These are phyloP conservation scores for Heliconius ismenius DNA, from an alignment of 2,888 invertebrate genomes.

Conservation along the genomic window DNA sequence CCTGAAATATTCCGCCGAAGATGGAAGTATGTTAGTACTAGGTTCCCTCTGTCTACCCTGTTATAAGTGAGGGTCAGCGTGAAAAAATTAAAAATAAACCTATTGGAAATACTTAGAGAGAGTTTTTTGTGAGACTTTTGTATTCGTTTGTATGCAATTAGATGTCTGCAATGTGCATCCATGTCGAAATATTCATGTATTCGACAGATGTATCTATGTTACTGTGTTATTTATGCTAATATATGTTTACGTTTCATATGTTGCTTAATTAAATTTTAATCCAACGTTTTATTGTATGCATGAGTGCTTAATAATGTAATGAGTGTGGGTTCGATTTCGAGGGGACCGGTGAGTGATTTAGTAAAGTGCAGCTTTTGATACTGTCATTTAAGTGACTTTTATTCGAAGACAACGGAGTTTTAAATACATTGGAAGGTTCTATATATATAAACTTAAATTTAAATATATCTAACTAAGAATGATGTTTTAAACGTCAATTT, in stretches of 20 bases:
- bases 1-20: fast-evolving
- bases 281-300: neutral
- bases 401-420: no score
- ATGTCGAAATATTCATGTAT: slow-evolving; percentile 14
- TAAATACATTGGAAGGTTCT: no score
- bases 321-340: neutral
- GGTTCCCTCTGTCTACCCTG: no score
- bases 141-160: slow-evolving; percentile 12
- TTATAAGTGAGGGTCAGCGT: neutral
- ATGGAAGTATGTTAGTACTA: no score
- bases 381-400: neutral
- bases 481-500: no score
- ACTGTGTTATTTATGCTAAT: neutral
- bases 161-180: slow-evolving; percentile 9
- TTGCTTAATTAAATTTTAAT: neutral
- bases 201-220: neutral
- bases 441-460: no score
- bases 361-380: neutral
- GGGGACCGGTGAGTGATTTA: neutral
- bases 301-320: neutral
- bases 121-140: slow-evolving; percentile 4
- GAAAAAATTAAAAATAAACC: no score
- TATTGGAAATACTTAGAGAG: slow-evolving; percentile 30
- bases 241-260: neutral
- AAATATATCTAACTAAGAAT: no score